A percentile compares a stretch with the other conserved stretches of the same genome.
These are phyloP conservation scores for Heliocidaris erythrogramma DNA, from an alignment of 35 echinoderm and acorn worm genomes.

Conservation along the genomic window DNA sequence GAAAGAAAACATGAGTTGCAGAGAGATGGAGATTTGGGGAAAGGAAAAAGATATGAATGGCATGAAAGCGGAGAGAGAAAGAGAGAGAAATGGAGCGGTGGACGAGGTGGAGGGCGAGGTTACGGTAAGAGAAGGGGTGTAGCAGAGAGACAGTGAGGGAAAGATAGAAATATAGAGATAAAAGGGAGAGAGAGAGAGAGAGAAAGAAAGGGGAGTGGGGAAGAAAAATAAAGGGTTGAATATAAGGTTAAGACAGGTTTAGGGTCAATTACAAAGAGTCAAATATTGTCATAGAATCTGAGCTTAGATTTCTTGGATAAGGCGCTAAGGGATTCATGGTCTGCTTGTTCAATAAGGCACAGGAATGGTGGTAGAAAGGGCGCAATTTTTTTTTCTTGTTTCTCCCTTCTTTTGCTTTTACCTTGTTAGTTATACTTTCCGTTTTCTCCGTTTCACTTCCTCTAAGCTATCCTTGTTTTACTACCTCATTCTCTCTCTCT, in stretches of 20 bases:
- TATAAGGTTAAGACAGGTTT: background rate
- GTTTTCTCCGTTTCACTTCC: background rate
- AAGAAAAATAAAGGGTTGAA: background rate
- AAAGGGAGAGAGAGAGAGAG: background rate
- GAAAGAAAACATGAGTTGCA: background rate
- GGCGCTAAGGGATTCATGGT: background rate
- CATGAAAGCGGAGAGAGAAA: background rate
- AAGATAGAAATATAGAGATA: background rate
- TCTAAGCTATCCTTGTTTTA: background rate
- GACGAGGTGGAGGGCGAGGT: background rate
- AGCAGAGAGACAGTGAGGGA: background rate
- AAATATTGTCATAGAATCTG: background rate
- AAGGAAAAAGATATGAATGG: background rate
- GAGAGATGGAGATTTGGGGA: background rate
- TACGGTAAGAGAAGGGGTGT: background rate
- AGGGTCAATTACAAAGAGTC: background rate
- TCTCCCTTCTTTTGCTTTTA: background rate
- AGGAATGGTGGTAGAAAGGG: background rate
- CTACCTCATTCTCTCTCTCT: background rate
- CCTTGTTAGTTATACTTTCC: background rate
- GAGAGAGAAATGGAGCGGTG: no score
- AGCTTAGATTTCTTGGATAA: background rate
- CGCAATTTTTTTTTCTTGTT: no score
- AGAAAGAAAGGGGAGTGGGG: background rate
- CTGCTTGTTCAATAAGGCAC: background rate